Evolutionary conservation across 2,113 vertebrate species (phyloP), one percentile per base, ranked within the genome.

Genomic region (Plestiodon gilberti): DNA sequence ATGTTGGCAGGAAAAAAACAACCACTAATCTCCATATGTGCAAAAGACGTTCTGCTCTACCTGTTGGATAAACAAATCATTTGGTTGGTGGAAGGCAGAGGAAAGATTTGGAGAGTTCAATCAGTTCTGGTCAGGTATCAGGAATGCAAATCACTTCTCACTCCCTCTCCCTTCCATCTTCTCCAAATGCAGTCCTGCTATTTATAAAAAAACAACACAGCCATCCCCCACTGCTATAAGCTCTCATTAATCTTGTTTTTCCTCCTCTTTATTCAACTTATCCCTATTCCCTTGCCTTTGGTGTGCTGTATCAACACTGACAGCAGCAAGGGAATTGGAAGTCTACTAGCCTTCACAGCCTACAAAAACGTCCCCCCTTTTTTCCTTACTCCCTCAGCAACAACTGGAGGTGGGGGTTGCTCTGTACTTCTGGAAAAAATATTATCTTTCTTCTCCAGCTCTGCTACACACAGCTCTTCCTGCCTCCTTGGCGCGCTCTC

Each of bases 241-340:
- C 23, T 15, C 82, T 69, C 90, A 91, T 95, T 95, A 89, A 95
- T 94, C 93, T 90, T 93, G 65, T 90, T 95, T 96, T 91, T 48
- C 85, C 87, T 92, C 90, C 61, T 57, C 43, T 88, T 90, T 86
- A 89, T 90, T 83, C 89, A 88, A 84, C 74, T 80, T 85, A 90
- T 87, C 88, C 91, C 38, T 4, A 87, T 91, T 94, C 92, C 90
- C 85, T 87, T 4, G 0, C 85, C 48, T 73, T 83, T 87, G 89
- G 85, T 87, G 83, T 75, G 70, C 61, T 64, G 64, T 86, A 86
- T 7, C 86, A 88, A 78, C 83, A 81, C 88, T 92, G 93, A 93
- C 93, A 88, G 87, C 30, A 43, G 88, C 89, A 85, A 62, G 89
- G 90, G 90, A 93, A 91, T 92, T 85, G 89, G 78, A 92, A 93